Evolutionary conservation across 2,888 invertebrate genomes (phyloP), one percentile per base, ranked within the genome.

Genomic region (Lithodes maja): DNA sequence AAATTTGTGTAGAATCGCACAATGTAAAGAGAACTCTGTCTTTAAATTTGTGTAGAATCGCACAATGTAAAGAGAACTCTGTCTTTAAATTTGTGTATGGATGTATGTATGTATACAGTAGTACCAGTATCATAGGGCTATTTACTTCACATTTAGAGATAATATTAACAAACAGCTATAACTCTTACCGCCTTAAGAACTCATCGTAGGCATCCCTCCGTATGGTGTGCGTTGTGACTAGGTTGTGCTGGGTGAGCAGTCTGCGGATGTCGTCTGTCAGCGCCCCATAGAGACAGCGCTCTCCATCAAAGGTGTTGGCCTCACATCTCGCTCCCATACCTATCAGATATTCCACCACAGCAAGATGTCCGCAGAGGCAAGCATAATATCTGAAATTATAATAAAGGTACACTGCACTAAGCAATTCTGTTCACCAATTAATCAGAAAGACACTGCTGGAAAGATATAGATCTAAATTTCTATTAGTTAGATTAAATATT

Each of bases 231-330:
- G 94, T 92, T 3, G 94, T 94, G 84, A 95, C 93, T 55, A 94
- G 94, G 90, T 94, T 94, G 92, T 94, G 94, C 55, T 93, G 93
- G 85, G 93, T 92, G 50, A 95, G 93, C 7, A 94, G 90, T 84
- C 93, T 93, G 78, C 94, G 92, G 52, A 95, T 95, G 50, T 94
- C 93, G 90, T 94, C 93, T 61, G 93, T 94, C 85, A 95, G 93
- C 2, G 95, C 94, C 1, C 95, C 95, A 92, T 95, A 95, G 15
- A 95, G 92, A 92, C 95, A 95, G 3, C 95, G 93, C 92, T 95
- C 95, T 0, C 95, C 95, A 92, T 95, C 95, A 93, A 95, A 95
- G 3, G 95, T 95, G 92, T 94, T 94, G 0, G 94, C 94, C 91
- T 95, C 94, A 93, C 95, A 95, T 54, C 93, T 93, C 2, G 94